These are phyloP conservation scores for Cetonia aurata DNA, from an alignment of 2,888 invertebrate species.

Conservation along the genomic window DNA sequence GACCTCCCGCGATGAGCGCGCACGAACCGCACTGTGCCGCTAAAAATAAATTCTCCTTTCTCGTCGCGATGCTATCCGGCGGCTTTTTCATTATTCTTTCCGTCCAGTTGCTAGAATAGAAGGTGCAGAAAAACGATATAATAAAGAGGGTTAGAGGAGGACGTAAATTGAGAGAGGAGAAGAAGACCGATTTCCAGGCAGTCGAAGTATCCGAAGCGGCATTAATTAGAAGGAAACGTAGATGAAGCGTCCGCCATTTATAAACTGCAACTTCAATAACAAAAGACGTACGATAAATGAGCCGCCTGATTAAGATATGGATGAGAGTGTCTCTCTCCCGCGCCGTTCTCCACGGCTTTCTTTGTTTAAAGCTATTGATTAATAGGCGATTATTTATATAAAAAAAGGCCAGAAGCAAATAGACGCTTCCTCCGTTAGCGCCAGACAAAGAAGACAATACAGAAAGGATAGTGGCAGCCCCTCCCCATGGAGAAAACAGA, in stretches of 20 bases:
- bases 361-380: conserved; percentile 51
- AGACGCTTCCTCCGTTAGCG: background rate
- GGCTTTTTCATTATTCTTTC: conserved; percentile 4
- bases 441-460: conserved; percentile 7
- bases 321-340: conserved; percentile 3
- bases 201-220: conserved; percentile 48
- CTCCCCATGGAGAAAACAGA: background rate
- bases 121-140: background rate
- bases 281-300: conserved; percentile 53
- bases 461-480: background rate
- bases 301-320: conserved; percentile 54
- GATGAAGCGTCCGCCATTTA: conserved; percentile 36
- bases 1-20: conserved; percentile 7
- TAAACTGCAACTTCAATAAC: conserved; percentile 54
- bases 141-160: background rate
- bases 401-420: conserved; percentile 33
- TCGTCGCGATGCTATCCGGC: background rate
- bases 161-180: background rate
- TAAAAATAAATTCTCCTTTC: conserved; percentile 25
- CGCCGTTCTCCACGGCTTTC: background rate
- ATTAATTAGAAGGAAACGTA: conserved; percentile 48
- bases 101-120: background rate
- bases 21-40: conserved; percentile 2
- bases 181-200: conserved; percentile 4
- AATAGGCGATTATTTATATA: conserved; percentile 55